Base-by-base conservation (phyloP, 2,888 invertebrate genomes). In the Drosophila dives region DNA sequence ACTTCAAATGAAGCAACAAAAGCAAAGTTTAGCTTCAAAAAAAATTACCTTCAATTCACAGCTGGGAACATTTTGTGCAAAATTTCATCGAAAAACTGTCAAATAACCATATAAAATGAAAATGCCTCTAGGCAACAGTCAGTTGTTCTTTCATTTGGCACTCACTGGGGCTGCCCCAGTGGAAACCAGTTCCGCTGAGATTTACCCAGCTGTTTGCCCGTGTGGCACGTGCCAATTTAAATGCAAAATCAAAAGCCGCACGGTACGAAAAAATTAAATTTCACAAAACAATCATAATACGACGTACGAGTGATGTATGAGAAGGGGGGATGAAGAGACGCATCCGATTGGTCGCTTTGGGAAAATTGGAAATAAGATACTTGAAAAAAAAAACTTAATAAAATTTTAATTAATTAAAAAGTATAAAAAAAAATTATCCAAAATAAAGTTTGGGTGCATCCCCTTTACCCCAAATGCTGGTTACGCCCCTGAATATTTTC, bases 171-270 rank as follows among this genome's bases (percentile, higher is more conserved):
- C 42, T 29, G 15, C 45, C 36, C 36, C 54, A 29, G 20, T 12
- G 66, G 45, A 34, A 33, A 8, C 20, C 11, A 55, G 61, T 54
- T 61, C 59, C 72, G 32, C 45, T 62, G 65, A 67, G 81, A 48
- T 54, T 67, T 73, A 32, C 83, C 73, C 86, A 88, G 73, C 83
- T 87, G 85, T 80, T 89, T 85, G 86, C 75, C 53, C 56, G 61
- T 63, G 67, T 63, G 88, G 83, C 90, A 89, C 90, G 90, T 89
- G 90, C 80, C 85, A 85, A 85, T 89, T 85, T 87, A 85, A 89
- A 85, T 85, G 86, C 86, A 87, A 89, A 89, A 83, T 85, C 90
- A 86, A 67, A 85, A 77, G 73, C 80, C 85, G 77, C 64, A 34
- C 70, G 72, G 72, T 55, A 60, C 45, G 56, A 53, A 69, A 79